Evolutionary conservation across 2,797 vertebrate genomes (phyloP), one percentile per base, ranked within the genome.

Genomic region (Dendrocincla tyrannina): DNA sequence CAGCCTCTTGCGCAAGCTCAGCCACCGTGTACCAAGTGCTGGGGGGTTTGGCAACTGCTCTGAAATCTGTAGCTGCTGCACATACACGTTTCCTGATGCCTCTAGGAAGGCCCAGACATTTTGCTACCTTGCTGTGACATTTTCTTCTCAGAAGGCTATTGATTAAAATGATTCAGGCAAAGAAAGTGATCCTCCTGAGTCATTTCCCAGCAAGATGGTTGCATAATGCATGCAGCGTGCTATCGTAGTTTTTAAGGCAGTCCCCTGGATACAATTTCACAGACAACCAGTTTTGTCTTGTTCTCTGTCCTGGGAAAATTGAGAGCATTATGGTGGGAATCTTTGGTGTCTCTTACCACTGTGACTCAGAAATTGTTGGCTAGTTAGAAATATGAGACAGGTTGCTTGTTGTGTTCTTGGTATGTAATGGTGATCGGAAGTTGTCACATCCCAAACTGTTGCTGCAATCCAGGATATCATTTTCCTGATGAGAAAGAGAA

Each of bases 141-240:
- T 96, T 96, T 88, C 80, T 86, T 79, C 93, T 87, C 80, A n/a
- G 86, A 96, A 95, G 64, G 53, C 78, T 96, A 96, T 96, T 95
- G 96, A 97, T 96, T 95, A 94, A 96, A 95, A 89, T 88, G 91
- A 95, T 93, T 92, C 93, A 89, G 87, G 93, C 85, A 62, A 74
- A 74, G 93, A 93, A 96, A 95, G 77, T 58, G 85, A 94, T 97
- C 93, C 88, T 96, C 90, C 96, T 91, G 96, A 95, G 93, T 96
- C 74, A 96, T 91, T 95, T 94, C 90, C 88, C 90, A 77, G 93
- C 74, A 44, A 90, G 91, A 82, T 4, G 20, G 86, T 93, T 95
- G 91, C 91, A 44, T 95, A 88, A 91, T 74, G n/a, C 32, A 53
- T 49, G 4, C 70, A 37, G 52, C 0, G 0, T 72, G 88, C 80